Evolutionary conservation across 2,797 vertebrate genomes (phyloP), one percentile per base, ranked within the genome.

Genomic region (Crocodylus rhombifer): DNA sequence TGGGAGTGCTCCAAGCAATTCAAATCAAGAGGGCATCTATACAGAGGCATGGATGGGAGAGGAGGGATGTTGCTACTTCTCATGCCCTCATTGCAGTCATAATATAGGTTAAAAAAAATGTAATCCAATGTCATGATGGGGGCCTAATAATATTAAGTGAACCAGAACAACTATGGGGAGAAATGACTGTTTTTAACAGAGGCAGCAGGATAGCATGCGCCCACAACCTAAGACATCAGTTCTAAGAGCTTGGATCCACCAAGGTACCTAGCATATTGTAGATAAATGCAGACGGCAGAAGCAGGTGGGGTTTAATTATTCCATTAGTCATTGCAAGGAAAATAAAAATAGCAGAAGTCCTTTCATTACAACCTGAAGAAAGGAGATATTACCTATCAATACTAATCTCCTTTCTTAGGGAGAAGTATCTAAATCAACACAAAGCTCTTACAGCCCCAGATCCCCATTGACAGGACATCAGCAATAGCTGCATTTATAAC

Each of bases 1-100:
- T 80, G 62, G 90, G 76, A 91, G 67, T 83, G 55, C 30, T 75
- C 82, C 58, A 60, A 79, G 75, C 62, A 86, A 86, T 76, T 25
- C 15, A 9, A 42, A 25, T 42, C 30, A 73, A 26, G 25, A 8
- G 57, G 30, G 2, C 62, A 84, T 21, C 18, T 57, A 60, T 60
- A 62, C 58, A 42, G 20, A 21, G 18, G 81, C 86, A 77, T 69
- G 13, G 3, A 51, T 51, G 42, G 42, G 42, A 51, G 42, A 51
- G 42, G 42, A 55, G 56, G 55, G 67, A 28, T 79, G 80, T 33
- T 23, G 6, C 55, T 64, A 77, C 67, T 62, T 57, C 61, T 80
- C 74, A 25, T 17, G 36, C n/a, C 57, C 26, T 56, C 42, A 76
- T 76, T 1, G 0, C 26, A 26, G 5, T 16, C 76, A 36, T 78